Evolutionary conservation across 2,888 invertebrate species (phyloP).

Genomic region (Leptura quadrifasciata): DNA sequence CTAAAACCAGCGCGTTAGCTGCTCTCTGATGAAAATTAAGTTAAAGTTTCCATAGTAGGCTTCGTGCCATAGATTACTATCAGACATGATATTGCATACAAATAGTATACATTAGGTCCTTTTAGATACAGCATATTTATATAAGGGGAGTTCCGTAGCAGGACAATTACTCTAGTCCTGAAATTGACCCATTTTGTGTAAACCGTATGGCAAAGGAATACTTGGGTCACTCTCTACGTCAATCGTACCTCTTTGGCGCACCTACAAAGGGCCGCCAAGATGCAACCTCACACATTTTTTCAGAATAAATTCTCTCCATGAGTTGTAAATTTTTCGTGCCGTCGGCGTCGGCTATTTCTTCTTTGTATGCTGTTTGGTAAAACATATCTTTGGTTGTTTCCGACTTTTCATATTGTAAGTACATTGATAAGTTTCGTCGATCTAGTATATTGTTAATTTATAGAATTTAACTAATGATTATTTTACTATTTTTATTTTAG

Average conservation of each 20-base stretch:
- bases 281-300: no score
- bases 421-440: no score
- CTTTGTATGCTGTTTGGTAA: no score
- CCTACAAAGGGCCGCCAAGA: neutral
- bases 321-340: no score
- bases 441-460: no score
- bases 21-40: conserved; percentile 46
- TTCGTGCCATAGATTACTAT: conserved; percentile 47
- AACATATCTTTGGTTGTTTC: no score
- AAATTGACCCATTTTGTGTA: neutral
- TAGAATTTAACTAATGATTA: no score
- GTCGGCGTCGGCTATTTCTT: no score
- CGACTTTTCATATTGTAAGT: no score
- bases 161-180: conserved; percentile 4
- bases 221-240: neutral
- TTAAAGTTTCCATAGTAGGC: conserved; percentile 50
- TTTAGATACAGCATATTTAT: neutral
- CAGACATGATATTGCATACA: conserved; percentile 52
- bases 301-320: no score
- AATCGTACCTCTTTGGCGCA: neutral
- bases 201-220: neutral
- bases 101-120: conserved; percentile 40
- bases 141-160: neutral
- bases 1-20: conserved; percentile 40
- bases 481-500: no score